phyloP scores from a whole-genome alignment of 2,113 vertebrate genomes.

The Euleptes europaea region DNA sequence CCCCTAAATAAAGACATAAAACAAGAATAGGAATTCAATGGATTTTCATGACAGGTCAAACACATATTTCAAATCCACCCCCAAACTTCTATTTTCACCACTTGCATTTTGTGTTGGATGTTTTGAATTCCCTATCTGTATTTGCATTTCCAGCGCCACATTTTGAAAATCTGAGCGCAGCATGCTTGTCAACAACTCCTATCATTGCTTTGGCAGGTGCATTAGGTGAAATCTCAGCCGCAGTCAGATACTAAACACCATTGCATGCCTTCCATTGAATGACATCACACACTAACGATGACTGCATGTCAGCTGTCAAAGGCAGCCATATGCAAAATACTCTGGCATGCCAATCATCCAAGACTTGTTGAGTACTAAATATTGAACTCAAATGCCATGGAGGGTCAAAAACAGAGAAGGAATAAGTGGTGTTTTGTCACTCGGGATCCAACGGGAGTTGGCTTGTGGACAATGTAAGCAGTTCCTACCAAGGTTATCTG shows the following conservation, averaged over 20 bases:
- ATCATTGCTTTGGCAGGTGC: not conserved
- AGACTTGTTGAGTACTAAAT: not conserved
- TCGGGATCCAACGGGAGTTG: not conserved
- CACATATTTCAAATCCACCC: too few relatives aligned
- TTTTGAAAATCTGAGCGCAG: not conserved
- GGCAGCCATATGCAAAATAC: not conserved
- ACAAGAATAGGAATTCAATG: too few relatives aligned
- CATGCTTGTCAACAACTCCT: not conserved
- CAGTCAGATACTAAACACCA: not conserved
- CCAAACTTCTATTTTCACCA: too few relatives aligned
- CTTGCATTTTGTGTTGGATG: not conserved
- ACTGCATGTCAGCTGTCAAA: not conserved
- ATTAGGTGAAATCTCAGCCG: not conserved
- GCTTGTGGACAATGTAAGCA: constrained; percentile 34
- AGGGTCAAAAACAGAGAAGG: not conserved
- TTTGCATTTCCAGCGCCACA: not conserved
- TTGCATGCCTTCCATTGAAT: not conserved
- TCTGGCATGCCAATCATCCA: not conserved
- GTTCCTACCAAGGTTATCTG: constrained; percentile 20
- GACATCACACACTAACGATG: not conserved
- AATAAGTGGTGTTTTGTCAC: not conserved
- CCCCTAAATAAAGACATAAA: too few relatives aligned
- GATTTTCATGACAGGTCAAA: too few relatives aligned
- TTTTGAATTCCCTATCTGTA: not conserved
- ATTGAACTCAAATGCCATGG: not conserved